These are phyloP conservation scores for Samia ricini DNA, from an alignment of 1,140 invertebrate genomes.

Conservation along the genomic window DNA sequence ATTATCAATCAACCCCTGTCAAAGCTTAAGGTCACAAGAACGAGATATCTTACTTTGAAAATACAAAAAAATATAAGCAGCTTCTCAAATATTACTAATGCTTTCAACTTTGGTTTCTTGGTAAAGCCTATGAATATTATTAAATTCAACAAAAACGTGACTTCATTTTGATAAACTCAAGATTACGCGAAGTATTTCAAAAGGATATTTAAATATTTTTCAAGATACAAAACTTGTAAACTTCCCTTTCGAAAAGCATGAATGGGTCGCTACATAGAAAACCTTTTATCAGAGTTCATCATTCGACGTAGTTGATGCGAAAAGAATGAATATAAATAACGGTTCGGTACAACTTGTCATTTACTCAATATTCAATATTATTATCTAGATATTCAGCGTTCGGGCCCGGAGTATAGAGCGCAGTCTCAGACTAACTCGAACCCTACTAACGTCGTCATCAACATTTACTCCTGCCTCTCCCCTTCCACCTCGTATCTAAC, in stretches of 20 bases:
- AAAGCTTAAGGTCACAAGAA: too few relatives aligned
- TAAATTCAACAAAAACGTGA: background rate
- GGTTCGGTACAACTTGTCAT: slow-evolving; percentile 7
- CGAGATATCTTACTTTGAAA: too few relatives aligned
- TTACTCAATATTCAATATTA: background rate
- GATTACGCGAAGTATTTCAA: background rate
- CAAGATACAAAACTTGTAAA: slow-evolving; percentile 8
- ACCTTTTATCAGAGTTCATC: slow-evolving; percentile 44
- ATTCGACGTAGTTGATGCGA: slow-evolving; percentile 27
- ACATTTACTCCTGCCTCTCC: slow-evolving; percentile 36
- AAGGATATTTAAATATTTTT: background rate
- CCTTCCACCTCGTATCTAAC: slow-evolving; percentile 30
- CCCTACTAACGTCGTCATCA: slow-evolving; percentile 65
- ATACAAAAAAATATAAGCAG: too few relatives aligned
- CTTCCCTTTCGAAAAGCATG: background rate
- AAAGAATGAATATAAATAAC: slow-evolving; percentile 28
- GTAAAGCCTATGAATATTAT: too few relatives aligned
- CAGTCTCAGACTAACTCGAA: slow-evolving; percentile 29
- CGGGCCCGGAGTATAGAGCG: background rate
- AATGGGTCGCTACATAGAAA: slow-evolving; percentile 35
- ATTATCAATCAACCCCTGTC: too few relatives aligned
- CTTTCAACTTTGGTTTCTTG: too few relatives aligned
- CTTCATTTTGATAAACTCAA: background rate
- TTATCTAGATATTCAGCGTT: background rate
- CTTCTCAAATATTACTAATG: too few relatives aligned